Percentiles rank a stretch among this genome's conserved stretches.
phyloP scores from a whole-genome alignment of 1,140 invertebrate genomes.

The roundworm (Caenorhabditis elegans) region DNA sequence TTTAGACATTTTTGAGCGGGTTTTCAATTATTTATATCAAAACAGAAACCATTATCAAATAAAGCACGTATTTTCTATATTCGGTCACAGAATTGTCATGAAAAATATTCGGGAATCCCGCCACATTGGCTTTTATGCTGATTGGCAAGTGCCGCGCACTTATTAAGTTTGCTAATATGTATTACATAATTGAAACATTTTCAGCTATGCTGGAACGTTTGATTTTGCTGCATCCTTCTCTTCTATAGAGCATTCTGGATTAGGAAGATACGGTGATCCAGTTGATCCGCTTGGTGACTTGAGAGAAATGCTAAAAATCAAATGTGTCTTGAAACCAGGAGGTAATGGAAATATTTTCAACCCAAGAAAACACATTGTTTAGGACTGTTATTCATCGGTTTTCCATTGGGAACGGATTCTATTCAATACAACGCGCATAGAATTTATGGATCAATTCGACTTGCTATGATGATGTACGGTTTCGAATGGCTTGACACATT shows the following conservation, averaged over 20 bases:
- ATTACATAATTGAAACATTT: no score
- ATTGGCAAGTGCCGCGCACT: no score
- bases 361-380: no score
- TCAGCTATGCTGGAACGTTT: slow-evolving; percentile 6
- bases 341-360: no score
- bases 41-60: no score
- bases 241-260: slow-evolving; percentile 34
- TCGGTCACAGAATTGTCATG: no score
- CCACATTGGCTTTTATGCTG: no score
- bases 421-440: slow-evolving; percentile 32
- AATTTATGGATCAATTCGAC: slow-evolving; percentile 30
- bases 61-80: no score
- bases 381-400: slow-evolving; percentile 18
- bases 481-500: not conserved
- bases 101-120: no score
- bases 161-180: no score
- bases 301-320: slow-evolving; percentile 24
- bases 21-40: no score
- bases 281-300: slow-evolving; percentile 37
- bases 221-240: slow-evolving; percentile 35
- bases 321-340: slow-evolving; percentile 33
- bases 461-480: not conserved
- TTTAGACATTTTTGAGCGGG: no score
- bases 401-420: slow-evolving; percentile 10
- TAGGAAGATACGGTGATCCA: slow-evolving; percentile 35